Conservation (phyloP, 2,888 invertebrate genomes). For the Eupithecia inturbata region DNA sequence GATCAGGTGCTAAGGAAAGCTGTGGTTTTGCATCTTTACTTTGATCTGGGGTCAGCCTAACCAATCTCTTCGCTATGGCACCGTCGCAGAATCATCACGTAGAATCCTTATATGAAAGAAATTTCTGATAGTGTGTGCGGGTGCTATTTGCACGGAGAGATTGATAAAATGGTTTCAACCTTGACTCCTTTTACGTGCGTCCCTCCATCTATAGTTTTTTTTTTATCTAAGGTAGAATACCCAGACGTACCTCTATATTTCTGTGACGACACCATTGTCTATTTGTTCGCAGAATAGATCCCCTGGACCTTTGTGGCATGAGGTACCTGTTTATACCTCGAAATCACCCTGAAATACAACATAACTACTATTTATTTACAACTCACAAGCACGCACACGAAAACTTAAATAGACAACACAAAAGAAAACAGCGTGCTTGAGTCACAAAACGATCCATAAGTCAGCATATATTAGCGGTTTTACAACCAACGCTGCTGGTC, state of each 20-base stretch:
- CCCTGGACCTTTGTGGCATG: not conserved
- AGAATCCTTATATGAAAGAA: too few species aligned
- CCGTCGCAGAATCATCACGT: too few species aligned
- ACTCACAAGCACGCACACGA: not conserved
- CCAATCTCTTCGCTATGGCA: not conserved
- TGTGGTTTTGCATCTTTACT: slow-evolving; percentile 33
- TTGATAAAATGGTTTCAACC: too few species aligned
- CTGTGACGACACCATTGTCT: too few species aligned
- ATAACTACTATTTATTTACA: not conserved
- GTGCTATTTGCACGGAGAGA: too few species aligned
- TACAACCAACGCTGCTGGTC: not conserved
- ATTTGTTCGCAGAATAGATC: too few species aligned
- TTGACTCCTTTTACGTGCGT: too few species aligned
- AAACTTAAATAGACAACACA: not conserved
- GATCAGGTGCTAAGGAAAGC: slow-evolving; percentile 55
- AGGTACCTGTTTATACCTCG: not conserved
- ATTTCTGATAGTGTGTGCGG: too few species aligned
- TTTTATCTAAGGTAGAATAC: too few species aligned
- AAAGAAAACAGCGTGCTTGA: not conserved
- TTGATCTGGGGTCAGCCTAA: not conserved
- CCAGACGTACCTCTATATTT: too few species aligned
- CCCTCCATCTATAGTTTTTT: too few species aligned
- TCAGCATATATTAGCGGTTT: too few species aligned
- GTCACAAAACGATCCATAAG: not conserved
- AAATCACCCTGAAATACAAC: not conserved